Conservation (phyloP, 1,140 invertebrate species). For the Zaprionus tsacasi region DNA sequence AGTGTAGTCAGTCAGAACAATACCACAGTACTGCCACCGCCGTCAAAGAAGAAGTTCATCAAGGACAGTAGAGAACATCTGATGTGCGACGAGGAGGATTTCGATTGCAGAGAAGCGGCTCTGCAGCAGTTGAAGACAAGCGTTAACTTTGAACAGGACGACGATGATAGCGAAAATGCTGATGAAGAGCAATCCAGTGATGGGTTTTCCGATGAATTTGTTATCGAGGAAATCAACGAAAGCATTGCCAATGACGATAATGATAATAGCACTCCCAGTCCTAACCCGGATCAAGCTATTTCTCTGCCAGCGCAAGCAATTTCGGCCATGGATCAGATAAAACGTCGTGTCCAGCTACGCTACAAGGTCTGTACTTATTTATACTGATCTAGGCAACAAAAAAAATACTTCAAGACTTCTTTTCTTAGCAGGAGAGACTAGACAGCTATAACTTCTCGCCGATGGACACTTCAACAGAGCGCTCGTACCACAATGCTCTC, state of each 20-base stretch:
- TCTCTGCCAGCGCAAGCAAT: not conserved
- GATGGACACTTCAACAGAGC: slow-evolving; percentile 59
- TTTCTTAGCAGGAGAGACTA: slow-evolving; percentile 33
- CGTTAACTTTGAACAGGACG: slow-evolving; percentile 9
- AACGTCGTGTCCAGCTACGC: slow-evolving; percentile 43
- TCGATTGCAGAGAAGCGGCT: slow-evolving; percentile 53
- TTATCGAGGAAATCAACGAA: slow-evolving; percentile 7
- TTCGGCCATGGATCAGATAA: slow-evolving; percentile 28
- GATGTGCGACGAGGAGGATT: slow-evolving; percentile 21
- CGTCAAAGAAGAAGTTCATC: slow-evolving; percentile 39
- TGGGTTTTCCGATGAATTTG: not conserved
- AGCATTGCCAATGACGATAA: slow-evolving; percentile 4
- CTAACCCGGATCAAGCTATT: not conserved
- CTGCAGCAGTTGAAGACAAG: slow-evolving; percentile 8
- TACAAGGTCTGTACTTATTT: slow-evolving; percentile 35
- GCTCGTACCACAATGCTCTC: slow-evolving; percentile 45
- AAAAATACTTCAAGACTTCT: not conserved
- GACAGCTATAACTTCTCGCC: slow-evolving; percentile 51
- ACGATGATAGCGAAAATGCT: not conserved
- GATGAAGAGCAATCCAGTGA: not conserved
- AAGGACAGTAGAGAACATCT: not conserved
- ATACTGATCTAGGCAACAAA: not conserved
- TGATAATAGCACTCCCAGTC: not conserved
- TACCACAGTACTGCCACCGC: slow-evolving; percentile 40
- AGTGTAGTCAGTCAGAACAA: not conserved